phyloP scores from a whole-genome alignment of 2,113 vertebrate genomes.

The Oceanodroma tethys region DNA sequence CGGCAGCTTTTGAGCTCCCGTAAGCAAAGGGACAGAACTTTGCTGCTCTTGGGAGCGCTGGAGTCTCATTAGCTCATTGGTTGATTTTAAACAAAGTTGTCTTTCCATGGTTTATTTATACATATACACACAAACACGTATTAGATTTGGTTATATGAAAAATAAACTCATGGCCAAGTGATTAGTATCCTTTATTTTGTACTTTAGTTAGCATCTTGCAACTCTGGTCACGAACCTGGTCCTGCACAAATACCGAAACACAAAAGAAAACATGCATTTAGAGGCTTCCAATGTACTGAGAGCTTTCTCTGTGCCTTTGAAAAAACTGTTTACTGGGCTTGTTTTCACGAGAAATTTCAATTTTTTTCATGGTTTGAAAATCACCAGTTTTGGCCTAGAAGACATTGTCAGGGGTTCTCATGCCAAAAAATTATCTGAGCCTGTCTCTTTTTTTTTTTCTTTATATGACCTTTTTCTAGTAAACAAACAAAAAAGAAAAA shows the following conservation, averaged over 20 bases:
- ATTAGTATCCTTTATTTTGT: neutral
- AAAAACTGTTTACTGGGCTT: neutral
- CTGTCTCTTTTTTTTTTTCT: neutral
- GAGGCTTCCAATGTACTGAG: neutral
- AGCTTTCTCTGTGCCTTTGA: neutral
- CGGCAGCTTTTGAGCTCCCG: neutral
- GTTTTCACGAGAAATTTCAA: neutral
- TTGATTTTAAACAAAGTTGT: neutral
- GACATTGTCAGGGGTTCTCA: neutral
- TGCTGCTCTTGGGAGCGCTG: neutral
- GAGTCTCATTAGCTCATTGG: rapidly evolving
- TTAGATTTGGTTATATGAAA: neutral
- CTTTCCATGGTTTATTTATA: neutral
- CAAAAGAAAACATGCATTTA: neutral
- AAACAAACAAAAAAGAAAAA: neutral
- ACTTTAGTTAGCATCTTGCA: rapidly evolving
- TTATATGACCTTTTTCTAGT: neutral
- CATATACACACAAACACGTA: rapidly evolving
- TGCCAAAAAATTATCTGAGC: neutral
- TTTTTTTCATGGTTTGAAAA: neutral
- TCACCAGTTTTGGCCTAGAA: neutral
- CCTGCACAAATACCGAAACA: neutral
- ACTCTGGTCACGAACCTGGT: neutral
- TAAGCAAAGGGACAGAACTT: neutral
- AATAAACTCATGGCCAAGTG: neutral